Percentiles rank a stretch among this genome's conserved stretches.
Conservation (phyloP, 2,113 vertebrate genomes). For the Forbesichthys papilliferus region DNA sequence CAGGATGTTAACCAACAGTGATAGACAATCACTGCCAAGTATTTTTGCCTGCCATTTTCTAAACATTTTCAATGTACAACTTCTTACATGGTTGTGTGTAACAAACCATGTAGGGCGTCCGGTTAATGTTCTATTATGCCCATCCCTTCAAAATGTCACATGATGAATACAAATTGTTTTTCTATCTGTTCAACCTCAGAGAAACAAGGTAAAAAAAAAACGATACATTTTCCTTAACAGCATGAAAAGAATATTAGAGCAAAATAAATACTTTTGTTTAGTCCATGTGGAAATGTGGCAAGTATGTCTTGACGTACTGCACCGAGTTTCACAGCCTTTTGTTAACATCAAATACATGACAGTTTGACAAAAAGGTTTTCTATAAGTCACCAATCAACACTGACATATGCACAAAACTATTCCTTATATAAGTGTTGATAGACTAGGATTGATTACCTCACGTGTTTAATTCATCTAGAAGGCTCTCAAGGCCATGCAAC, state of each 20-base stretch:
- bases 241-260: not conserved
- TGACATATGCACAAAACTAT: not conserved
- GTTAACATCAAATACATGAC: not conserved
- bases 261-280: not conserved
- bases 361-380: slow-evolving; percentile 3
- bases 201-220: not conserved
- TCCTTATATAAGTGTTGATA: slow-evolving; percentile 2
- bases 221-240: not conserved
- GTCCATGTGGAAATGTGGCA: not conserved
- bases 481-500: not conserved
- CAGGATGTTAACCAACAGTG: not conserved
- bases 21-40: not conserved
- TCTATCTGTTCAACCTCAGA: not conserved
- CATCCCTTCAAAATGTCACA: not conserved
- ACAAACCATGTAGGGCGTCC: not conserved
- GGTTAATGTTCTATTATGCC: not conserved
- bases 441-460: not conserved
- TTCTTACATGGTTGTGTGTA: not conserved
- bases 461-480: slow-evolving; percentile 5
- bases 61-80: no score
- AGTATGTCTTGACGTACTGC: slow-evolving; percentile 10
- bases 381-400: slow-evolving; percentile 1
- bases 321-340: not conserved
- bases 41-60: no score
- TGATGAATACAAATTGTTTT: not conserved